These are phyloP conservation scores for Rhodeus uyekii DNA, from an alignment of 2,797 vertebrate species.

Conservation along the genomic window DNA sequence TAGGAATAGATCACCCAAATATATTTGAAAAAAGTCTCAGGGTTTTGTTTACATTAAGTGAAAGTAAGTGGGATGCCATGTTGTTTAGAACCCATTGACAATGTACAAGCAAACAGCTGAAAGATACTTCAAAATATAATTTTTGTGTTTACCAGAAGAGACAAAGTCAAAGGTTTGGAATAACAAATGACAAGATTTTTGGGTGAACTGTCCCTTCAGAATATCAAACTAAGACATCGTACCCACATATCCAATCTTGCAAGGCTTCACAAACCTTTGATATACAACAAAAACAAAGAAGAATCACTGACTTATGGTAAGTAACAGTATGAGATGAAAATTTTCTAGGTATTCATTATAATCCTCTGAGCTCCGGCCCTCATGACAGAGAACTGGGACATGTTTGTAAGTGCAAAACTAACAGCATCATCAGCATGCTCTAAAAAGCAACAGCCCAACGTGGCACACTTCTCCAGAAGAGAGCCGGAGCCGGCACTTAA, in stretches of 20 bases:
- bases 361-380: conserved; percentile 14
- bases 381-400: conserved; percentile 19
- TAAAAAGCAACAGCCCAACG: conserved; percentile 6
- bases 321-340: conserved; percentile 18
- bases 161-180: background rate
- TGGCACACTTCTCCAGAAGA: conserved; percentile 18
- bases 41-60: background rate
- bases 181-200: background rate
- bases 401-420: conserved; percentile 24
- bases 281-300: background rate
- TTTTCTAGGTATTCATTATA: conserved; percentile 15
- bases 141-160: background rate
- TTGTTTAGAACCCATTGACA: background rate
- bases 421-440: conserved; percentile 27
- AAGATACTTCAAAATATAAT: background rate
- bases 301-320: background rate
- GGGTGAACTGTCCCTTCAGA: background rate
- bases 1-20: background rate
- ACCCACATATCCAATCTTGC: background rate
- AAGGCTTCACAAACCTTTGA: background rate
- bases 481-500: conserved; percentile 53
- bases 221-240: background rate
- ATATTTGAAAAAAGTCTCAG: background rate
- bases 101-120: background rate
- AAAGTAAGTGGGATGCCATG: background rate